Conservation (phyloP, 2,888 invertebrate genomes). For the Liposcelis brunnea region DNA sequence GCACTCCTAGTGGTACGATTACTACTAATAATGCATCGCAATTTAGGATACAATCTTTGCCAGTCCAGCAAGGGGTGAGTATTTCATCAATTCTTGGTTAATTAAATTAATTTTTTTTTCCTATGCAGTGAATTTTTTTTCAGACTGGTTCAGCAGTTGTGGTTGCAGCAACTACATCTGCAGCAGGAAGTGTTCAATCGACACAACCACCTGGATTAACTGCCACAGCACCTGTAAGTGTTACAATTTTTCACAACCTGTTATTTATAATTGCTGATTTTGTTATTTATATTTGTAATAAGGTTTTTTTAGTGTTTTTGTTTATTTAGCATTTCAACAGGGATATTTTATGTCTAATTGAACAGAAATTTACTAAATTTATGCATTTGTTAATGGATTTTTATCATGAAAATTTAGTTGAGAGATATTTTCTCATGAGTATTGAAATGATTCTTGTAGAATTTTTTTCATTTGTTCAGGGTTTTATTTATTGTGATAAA, state of each 20-base stretch:
- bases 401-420: too few species aligned
- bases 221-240: slow-evolving; percentile 10
- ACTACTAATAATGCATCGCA: slow-evolving; percentile 23
- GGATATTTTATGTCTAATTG: slow-evolving; percentile 13
- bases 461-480: too few species aligned
- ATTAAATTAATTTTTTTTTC: slow-evolving; percentile 1
- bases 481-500: too few species aligned
- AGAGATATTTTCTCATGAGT: too few species aligned
- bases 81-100: slow-evolving; percentile 18
- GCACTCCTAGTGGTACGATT: slow-evolving; percentile 25
- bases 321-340: slow-evolving; percentile 11
- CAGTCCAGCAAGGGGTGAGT: slow-evolving; percentile 49
- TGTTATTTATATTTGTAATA: neutral
- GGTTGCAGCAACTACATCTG: slow-evolving; percentile 15
- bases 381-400: too few species aligned
- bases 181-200: slow-evolving; percentile 12
- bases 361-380: too few species aligned
- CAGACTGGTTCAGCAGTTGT: slow-evolving; percentile 15
- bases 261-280: slow-evolving; percentile 9
- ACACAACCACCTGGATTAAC: slow-evolving; percentile 15
- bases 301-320: neutral
- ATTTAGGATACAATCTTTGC: slow-evolving; percentile 71
- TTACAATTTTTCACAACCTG: too few species aligned
- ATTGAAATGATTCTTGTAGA: too few species aligned
- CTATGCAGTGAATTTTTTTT: neutral